Percentiles rank a stretch among this genome's conserved stretches.
phyloP scores from a whole-genome alignment of 2,888 invertebrate species.

The Tanaodytes sp. region DNA sequence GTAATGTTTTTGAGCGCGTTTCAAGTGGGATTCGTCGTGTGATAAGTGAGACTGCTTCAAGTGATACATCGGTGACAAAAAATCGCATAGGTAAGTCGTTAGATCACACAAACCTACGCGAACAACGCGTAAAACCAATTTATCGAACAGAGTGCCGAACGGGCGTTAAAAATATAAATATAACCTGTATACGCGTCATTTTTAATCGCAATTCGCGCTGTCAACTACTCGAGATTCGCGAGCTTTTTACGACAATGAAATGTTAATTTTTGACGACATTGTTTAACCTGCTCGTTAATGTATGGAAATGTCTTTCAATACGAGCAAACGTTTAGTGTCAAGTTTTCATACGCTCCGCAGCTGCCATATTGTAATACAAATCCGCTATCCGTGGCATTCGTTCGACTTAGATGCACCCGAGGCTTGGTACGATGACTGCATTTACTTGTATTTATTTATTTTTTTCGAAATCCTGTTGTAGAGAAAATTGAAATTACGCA shows the following conservation, averaged over 20 bases:
- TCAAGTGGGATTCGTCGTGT: constrained; percentile 64
- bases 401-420: constrained; percentile 31
- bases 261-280: no score
- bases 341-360: constrained; percentile 23
- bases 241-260: no score
- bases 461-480: neutral
- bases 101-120: no score
- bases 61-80: constrained; percentile 61
- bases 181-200: constrained; percentile 28
- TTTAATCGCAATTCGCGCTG: no score
- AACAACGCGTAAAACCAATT: no score
- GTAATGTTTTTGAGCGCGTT: constrained; percentile 68
- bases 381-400: constrained; percentile 34
- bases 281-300: no score
- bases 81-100: constrained; percentile 44
- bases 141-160: no score
- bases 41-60: constrained; percentile 65
- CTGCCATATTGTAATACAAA: constrained; percentile 51
- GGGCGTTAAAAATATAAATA: constrained; percentile 31
- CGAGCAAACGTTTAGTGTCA: constrained; percentile 6
- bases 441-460: no score
- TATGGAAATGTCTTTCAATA: neutral
- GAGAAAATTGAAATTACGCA: no score
- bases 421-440: constrained; percentile 21
- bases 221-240: no score